Conservation (phyloP, 2,113 vertebrate species). For the Gila orcuttii region DNA sequence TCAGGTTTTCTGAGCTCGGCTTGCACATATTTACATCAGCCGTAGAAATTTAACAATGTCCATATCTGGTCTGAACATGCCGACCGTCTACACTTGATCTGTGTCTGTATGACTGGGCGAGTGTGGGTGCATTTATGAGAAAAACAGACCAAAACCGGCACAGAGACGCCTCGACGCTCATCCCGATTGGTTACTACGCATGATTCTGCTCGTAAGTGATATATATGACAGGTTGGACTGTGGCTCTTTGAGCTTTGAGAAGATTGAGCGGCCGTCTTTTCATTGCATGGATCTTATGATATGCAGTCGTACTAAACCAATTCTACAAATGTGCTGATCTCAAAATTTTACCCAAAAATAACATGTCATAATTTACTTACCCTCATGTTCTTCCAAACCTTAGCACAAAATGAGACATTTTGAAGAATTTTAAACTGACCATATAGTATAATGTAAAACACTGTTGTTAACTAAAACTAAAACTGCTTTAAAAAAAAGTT, state of each 20-base stretch:
- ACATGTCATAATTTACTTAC: neutral
- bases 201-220: neutral
- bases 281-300: neutral
- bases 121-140: neutral
- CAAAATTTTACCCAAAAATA: neutral
- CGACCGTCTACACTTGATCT: neutral
- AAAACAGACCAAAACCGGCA: neutral
- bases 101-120: neutral
- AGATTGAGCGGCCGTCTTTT: neutral
- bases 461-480: neutral
- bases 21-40: conserved; percentile 37
- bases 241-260: neutral
- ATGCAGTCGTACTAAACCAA: neutral
- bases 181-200: neutral
- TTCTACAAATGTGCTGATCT: neutral
- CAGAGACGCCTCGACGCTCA: neutral
- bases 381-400: neutral
- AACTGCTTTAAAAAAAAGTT: neutral
- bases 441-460: neutral
- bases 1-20: conserved; percentile 8
- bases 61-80: conserved; percentile 22
- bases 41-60: conserved; percentile 24
- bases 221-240: neutral
- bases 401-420: neutral
- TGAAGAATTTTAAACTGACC: neutral